Evolutionary conservation across 2,113 vertebrate genomes (phyloP), one percentile per base, ranked within the genome.

Genomic region (Ophiodon elongatus): DNA sequence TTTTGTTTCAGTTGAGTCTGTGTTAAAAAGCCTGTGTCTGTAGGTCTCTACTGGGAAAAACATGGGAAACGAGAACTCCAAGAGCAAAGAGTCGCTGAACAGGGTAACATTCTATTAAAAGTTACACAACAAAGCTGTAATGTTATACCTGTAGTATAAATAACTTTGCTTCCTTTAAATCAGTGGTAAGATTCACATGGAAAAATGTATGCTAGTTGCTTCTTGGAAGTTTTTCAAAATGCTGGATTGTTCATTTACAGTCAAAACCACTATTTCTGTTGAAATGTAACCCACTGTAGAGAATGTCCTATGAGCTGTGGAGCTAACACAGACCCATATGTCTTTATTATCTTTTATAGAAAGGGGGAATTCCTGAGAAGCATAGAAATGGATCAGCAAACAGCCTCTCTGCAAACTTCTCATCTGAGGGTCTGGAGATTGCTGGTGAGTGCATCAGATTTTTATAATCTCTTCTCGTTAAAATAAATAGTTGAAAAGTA

Each of bases 1-100:
- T 23, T 74, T 35, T 71, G 2, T 68, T 89, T 41, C 52, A 78
- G 70, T 56, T 68, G 23, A 66, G 33, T 33, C 13, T 45, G 25
- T 66, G 14, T 21, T 39, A 33, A 50, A 69, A 43, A 29, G 4
- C 64, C 19, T 35, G 27, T 31, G 13, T 25, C 37, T 80, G 73
- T 47, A 56, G 39, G 19, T 78, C 33, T 84, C 29, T 4, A 17
- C 64, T 56, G 63, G 73, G 68, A 2, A 27, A 80, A 94, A 82
- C 45, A 96, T 96, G 95, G 95, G 95, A 39, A 95, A 94, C 37
- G 91, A 92, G 13, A 47, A 87, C 6, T 93, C 95, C 13, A 65
- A 66, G 62, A 50, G 27, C 19, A 75, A 80, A 50, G 87, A 83
- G 31, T 10, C 5, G 4, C 8, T 8, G 3, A 70, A 14, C 2